These are phyloP conservation scores for Tiaroga cobitis DNA, from an alignment of 2,797 vertebrate species.

Conservation along the genomic window DNA sequence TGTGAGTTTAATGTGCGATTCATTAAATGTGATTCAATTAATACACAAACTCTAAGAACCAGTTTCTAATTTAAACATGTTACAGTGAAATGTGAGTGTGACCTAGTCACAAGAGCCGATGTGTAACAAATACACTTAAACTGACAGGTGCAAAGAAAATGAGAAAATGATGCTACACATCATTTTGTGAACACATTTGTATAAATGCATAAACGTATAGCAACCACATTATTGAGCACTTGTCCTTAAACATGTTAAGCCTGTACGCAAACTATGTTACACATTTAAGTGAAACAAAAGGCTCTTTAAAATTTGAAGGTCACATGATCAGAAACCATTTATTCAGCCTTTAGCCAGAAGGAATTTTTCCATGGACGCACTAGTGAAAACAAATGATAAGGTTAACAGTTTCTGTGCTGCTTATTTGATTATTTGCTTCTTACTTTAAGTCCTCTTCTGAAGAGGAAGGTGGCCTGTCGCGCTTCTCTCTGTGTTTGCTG, in stretches of 20 bases:
- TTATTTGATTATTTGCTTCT: neutral
- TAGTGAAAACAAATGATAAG: neutral
- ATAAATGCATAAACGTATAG: neutral
- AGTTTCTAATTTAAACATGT: neutral
- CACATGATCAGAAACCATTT: neutral
- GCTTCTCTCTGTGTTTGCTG: conserved; percentile 84
- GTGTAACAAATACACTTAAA: neutral
- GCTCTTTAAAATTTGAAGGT: neutral
- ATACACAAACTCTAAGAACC: neutral
- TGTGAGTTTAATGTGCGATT: neutral
- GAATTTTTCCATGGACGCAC: neutral
- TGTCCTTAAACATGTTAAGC: neutral
- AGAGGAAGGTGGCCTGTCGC: conserved; percentile 94
- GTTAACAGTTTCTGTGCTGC: neutral
- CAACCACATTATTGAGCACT: neutral
- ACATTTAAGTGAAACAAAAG: neutral
- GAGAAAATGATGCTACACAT: too few relatives aligned
- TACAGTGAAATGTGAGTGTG: neutral
- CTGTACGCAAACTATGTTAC: neutral
- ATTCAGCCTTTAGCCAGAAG: neutral
- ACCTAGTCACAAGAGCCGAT: neutral
- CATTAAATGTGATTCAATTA: neutral
- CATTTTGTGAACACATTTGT: neutral
- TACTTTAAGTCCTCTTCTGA: conserved; percentile 93
- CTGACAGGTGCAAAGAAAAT: neutral